Evolutionary conservation across 2,888 invertebrate genomes (phyloP).

Genomic region (Coleophora flavipennella): DNA sequence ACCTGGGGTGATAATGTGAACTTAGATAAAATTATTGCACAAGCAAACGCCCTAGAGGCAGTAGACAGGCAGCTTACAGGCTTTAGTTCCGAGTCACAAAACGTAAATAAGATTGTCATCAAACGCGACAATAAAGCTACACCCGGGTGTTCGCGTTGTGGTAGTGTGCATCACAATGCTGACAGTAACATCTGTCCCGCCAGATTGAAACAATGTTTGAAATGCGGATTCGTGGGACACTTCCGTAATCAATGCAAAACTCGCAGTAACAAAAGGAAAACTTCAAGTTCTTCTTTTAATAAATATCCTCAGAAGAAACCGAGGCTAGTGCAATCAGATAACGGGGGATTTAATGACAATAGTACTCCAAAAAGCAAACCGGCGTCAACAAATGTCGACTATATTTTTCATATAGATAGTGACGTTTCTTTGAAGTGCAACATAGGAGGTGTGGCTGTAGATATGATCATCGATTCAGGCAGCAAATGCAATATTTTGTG

Average conservation of each 20-base stretch:
- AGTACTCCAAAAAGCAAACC: background rate
- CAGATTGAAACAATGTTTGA: slow-evolving; percentile 3
- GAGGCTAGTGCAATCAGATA: too few relatives aligned
- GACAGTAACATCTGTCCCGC: slow-evolving; percentile 3
- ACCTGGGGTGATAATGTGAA: slow-evolving; percentile 8
- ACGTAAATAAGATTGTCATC: background rate
- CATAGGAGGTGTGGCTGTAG: slow-evolving; percentile 10
- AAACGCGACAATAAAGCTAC: background rate
- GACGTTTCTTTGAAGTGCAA: slow-evolving; percentile 11
- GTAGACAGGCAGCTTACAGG: background rate
- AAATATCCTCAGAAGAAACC: too few relatives aligned
- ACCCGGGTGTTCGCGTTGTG: background rate
- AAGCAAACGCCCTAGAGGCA: background rate
- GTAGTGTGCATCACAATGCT: background rate
- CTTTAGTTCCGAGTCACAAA: too few relatives aligned
- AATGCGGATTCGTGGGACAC: slow-evolving; percentile 12
- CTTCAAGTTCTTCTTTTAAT: background rate
- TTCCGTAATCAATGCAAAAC: slow-evolving; percentile 10
- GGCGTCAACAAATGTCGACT: slow-evolving; percentile 3
- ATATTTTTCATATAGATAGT: slow-evolving; percentile 14
- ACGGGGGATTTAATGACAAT: too few relatives aligned
- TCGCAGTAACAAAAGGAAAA: slow-evolving; percentile 4
- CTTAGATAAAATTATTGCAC: background rate
- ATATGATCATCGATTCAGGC: slow-evolving; percentile 18
- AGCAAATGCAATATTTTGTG: slow-evolving; percentile 14